These are phyloP conservation scores for Dipodomys spectabilis DNA, from an alignment of 2,113 vertebrate species.

Conservation along the genomic window DNA sequence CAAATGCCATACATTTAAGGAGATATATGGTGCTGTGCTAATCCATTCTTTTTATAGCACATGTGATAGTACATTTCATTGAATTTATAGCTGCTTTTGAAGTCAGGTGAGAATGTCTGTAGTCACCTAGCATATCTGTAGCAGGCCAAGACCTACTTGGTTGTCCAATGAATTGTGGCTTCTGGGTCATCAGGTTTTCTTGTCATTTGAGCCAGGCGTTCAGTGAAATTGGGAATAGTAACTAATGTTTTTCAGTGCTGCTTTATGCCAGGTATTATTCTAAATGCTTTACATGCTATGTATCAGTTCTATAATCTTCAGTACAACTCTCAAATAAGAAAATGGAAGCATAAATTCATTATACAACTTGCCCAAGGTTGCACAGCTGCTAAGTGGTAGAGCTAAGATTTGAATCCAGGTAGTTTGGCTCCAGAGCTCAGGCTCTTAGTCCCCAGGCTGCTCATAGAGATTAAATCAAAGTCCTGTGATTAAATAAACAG, in stretches of 20 bases:
- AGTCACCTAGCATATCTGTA: not conserved
- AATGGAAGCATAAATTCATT: constrained; percentile 43
- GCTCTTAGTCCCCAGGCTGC: constrained; percentile 25
- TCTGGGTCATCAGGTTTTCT: not conserved
- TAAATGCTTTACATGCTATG: constrained; percentile 7
- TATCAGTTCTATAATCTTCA: constrained; percentile 43
- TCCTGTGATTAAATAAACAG: constrained; percentile 45
- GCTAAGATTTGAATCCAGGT: constrained; percentile 55
- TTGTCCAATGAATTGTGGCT: not conserved
- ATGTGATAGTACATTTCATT: not conserved
- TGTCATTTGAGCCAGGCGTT: constrained; percentile 20
- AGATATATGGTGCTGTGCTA: constrained; percentile 16
- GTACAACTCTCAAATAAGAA: constrained; percentile 33
- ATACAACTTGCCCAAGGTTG: constrained; percentile 52
- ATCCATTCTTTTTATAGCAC: constrained; percentile 7
- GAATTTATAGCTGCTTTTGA: constrained; percentile 23
- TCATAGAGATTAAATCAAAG: constrained; percentile 44
- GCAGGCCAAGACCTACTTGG: not conserved
- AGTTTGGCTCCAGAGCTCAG: constrained; percentile 46
- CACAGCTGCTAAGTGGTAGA: not conserved
- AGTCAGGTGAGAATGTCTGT: not conserved
- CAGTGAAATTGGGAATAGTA: constrained; percentile 20
- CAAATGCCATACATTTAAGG: not conserved
- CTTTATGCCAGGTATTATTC: constrained; percentile 7
- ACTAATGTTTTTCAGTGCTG: not conserved